These are phyloP conservation scores for Epizoanthus stellaris DNA, from an alignment of 92 coral and sea anemone genomes.

Conservation along the genomic window DNA sequence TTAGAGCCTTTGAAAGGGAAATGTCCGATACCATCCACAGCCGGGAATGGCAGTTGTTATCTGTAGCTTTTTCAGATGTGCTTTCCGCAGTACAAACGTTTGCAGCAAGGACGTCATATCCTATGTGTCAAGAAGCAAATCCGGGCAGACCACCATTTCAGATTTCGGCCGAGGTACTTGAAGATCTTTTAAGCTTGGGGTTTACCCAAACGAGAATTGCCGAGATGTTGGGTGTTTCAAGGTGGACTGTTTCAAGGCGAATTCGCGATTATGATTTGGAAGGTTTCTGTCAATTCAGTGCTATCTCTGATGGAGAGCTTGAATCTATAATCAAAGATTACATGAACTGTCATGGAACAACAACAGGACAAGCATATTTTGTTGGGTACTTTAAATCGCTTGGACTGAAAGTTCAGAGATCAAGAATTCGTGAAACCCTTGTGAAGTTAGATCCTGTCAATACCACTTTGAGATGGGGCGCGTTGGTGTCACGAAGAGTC, in stretches of 20 bases:
- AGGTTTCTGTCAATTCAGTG: neutral
- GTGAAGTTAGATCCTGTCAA: neutral
- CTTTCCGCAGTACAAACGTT: too few relatives aligned
- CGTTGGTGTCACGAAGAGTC: conserved; percentile 1
- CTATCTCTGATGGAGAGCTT: conserved; percentile 4
- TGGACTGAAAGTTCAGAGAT: neutral
- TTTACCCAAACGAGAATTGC: conserved; percentile 22
- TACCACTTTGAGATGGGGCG: neutral
- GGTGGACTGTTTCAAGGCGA: conserved; percentile 32
- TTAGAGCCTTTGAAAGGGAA: too few relatives aligned
- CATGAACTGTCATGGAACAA: neutral
- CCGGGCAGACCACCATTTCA: neutral
- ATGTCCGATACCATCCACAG: too few relatives aligned
- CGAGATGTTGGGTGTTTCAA: conserved; percentile 33
- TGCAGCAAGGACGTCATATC: too few relatives aligned
- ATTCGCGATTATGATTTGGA: conserved; percentile 5
- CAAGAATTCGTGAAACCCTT: neutral
- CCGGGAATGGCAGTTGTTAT: too few relatives aligned
- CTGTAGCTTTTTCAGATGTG: too few relatives aligned
- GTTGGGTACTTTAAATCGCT: too few relatives aligned
- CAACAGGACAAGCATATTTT: too few relatives aligned
- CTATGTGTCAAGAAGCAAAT: neutral
- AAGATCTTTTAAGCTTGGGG: conserved; percentile 33
- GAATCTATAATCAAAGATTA: neutral
- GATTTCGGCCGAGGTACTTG: conserved; percentile 5